Percentiles rank a stretch among this genome's conserved stretches.
Evolutionary conservation across 2,113 vertebrate genomes (phyloP).

Genomic region (Saguinus midas): DNA sequence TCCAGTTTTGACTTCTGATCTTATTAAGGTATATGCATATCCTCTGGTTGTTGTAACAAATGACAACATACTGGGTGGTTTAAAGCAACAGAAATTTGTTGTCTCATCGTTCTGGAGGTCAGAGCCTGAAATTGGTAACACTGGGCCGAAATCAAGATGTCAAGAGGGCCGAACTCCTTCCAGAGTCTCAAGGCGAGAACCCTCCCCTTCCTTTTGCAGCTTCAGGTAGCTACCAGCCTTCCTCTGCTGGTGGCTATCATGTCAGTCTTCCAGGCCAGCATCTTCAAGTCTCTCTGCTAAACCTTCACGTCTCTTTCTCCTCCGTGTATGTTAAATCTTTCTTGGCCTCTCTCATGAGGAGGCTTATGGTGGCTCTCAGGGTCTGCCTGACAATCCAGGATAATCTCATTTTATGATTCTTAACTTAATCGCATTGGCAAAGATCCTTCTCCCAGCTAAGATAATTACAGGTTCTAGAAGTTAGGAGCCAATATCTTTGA

Average conservation of each 20-base stretch:
- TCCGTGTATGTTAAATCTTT: background rate
- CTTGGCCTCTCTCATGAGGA: background rate
- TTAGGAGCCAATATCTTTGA: background rate
- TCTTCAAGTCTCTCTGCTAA: background rate
- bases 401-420: background rate
- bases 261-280: background rate
- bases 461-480: background rate
- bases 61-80: background rate
- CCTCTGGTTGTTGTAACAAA: background rate
- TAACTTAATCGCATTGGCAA: background rate
- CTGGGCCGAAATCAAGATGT: background rate
- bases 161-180: background rate
- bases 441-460: background rate
- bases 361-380: background rate
- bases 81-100: background rate
- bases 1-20: background rate
- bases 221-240: background rate
- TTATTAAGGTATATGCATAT: background rate
- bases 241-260: fast-evolving
- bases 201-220: background rate
- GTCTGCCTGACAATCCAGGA: background rate
- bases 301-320: background rate
- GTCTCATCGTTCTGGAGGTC: background rate
- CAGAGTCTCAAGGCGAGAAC: background rate
- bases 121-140: background rate